Evolutionary conservation across 2,888 invertebrate genomes (phyloP), one percentile per base, ranked within the genome.

Genomic region (Desoria tigrina): DNA sequence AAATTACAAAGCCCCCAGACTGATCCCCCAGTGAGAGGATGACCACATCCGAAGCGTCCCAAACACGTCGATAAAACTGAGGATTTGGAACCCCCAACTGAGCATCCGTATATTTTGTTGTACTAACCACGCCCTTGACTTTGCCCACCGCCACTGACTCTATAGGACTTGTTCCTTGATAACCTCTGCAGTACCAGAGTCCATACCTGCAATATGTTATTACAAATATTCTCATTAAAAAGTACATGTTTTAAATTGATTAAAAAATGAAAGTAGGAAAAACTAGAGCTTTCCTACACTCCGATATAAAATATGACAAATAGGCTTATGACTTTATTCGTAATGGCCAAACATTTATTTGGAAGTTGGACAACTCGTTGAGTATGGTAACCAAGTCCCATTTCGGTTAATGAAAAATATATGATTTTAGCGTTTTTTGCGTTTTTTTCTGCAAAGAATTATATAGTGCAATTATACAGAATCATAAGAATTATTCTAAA

Each of bases 31-130:
- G 65, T 1, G 83, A 80, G 3, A 83, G 83, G n/a, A 82, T 78
- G 2, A 82, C 80, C 75, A 82, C 81, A 69, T 84, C 83, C 2
- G 81, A 78, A 6, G 81, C 80, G 77, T 84, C 83, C 82, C 82
- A 83, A 54, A 79, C 71, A 57, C 78, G 69, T 18, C 74, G 64
- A 66, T 79, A 79, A 26, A 74, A 66, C 16, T 70, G 62, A 1
- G 71, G 68, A 50, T 69, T 58, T 39, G 66, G 65, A 6, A 75
- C 71, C 3, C 26, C 54, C 2, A 75, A 56, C 32, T 73, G 56
- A 26, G 65, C 64, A 32, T 76, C 73, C 32, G 72, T 61, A 1
- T 69, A 71, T 57, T 57, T 32, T 14, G 81, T 80, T n/a, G n/a
- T n/a, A 51, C 74, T 79, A 1, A 79, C 78, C 2, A 82, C 79